These are phyloP conservation scores for Tachysurus fulvidraco DNA, from an alignment of 2,113 vertebrate species.

Conservation along the genomic window DNA sequence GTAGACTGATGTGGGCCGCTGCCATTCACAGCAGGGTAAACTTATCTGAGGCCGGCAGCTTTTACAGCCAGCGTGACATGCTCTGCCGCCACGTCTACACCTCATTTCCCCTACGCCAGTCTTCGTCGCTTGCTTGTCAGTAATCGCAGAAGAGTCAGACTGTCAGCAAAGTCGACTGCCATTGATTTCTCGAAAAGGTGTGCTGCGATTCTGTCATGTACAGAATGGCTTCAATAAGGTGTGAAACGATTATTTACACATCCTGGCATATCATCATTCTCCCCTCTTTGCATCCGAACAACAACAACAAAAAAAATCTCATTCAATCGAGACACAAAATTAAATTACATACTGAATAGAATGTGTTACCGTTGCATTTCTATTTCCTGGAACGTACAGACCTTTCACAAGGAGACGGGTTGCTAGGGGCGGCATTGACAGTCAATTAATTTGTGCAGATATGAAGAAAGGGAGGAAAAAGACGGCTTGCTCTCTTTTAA, in stretches of 20 bases:
- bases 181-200: conserved; percentile 41
- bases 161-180: conserved; percentile 3
- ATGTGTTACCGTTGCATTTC: conserved; percentile 29
- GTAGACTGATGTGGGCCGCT: conserved; percentile 67
- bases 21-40: conserved; percentile 63
- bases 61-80: conserved; percentile 61
- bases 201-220: conserved; percentile 15
- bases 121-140: conserved; percentile 37
- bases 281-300: background rate
- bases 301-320: conserved; percentile 7
- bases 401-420: conserved; percentile 21
- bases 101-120: conserved; percentile 28
- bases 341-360: conserved; percentile 42
- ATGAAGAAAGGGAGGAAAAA: conserved; percentile 41
- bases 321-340: conserved; percentile 44
- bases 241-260: conserved; percentile 50
- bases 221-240: conserved; percentile 30
- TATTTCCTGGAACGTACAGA: conserved; percentile 31
- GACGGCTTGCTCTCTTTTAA: conserved; percentile 25
- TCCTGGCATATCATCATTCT: conserved; percentile 26
- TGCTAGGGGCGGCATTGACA: conserved; percentile 49
- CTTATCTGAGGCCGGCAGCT: conserved; percentile 71
- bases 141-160: conserved; percentile 11
- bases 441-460: conserved; percentile 63
- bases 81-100: conserved; percentile 35